phyloP scores from a whole-genome alignment of 2,888 invertebrate genomes.

The Arge pagana region DNA sequence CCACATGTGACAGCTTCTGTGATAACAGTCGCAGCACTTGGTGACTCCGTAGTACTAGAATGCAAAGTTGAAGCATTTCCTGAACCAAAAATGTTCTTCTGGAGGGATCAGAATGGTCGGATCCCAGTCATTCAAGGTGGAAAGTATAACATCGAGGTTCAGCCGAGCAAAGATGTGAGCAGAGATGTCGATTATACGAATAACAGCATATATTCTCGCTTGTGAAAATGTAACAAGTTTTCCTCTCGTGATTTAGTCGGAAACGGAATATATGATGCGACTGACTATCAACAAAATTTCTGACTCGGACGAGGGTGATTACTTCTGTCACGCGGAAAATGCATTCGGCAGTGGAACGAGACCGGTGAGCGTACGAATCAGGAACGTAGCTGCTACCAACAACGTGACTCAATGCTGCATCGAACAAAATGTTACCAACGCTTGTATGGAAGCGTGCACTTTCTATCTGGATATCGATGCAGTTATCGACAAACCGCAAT shows the following conservation, averaged over 20 bases:
- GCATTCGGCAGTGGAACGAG: constrained; percentile 75
- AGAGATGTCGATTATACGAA: neutral
- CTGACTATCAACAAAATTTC: constrained; percentile 74
- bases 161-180: constrained; percentile 65
- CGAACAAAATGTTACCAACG: constrained; percentile 76
- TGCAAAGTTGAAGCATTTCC: constrained; percentile 81
- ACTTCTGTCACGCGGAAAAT: constrained; percentile 85
- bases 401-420: constrained; percentile 82
- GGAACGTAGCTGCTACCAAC: constrained; percentile 67
- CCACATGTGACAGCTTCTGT: constrained; percentile 79
- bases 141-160: constrained; percentile 70
- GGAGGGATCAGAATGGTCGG: constrained; percentile 76
- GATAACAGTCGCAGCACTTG: constrained; percentile 76
- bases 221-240: neutral
- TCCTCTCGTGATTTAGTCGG: constrained; percentile 56
- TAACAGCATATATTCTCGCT: neutral
- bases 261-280: constrained; percentile 74
- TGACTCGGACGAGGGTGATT: constrained; percentile 76
- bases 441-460: constrained; percentile 83
- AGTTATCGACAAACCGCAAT: constrained; percentile 79
- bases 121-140: constrained; percentile 78
- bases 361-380: constrained; percentile 74
- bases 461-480: constrained; percentile 83
- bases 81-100: constrained; percentile 80
- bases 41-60: constrained; percentile 76